Conservation (phyloP, 1,140 invertebrate species). For the Parasteatoda tepidariorum region DNA sequence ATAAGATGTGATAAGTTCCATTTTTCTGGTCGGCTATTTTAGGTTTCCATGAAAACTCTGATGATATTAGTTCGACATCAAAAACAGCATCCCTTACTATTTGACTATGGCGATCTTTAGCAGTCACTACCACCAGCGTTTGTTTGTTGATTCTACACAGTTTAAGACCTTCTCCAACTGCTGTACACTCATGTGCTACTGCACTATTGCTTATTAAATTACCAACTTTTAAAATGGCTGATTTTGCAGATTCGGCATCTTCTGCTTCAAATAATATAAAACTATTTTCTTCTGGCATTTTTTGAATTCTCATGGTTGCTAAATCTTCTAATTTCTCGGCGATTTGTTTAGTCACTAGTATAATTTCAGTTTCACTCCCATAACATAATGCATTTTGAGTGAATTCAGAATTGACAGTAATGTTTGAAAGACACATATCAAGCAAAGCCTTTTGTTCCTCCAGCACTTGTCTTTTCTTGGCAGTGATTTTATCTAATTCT, state of each 20-base stretch:
- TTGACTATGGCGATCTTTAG: conserved; percentile 69
- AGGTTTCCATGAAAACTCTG: conserved; percentile 63
- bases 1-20: conserved; percentile 71
- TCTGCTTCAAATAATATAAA: conserved; percentile 68
- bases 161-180: conserved; percentile 70
- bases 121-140: conserved; percentile 68
- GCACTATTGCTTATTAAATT: conserved; percentile 69
- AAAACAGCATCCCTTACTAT: conserved; percentile 66
- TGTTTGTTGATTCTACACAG: conserved; percentile 66
- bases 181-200: conserved; percentile 69
- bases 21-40: conserved; percentile 70
- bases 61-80: conserved; percentile 59
- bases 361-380: conserved; percentile 72
- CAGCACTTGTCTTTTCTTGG: conserved; percentile 69
- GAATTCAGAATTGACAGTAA: conserved; percentile 70
- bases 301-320: conserved; percentile 67
- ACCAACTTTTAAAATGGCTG: conserved; percentile 67
- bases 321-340: conserved; percentile 71
- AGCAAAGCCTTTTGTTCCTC: conserved; percentile 68
- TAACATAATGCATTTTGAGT: conserved; percentile 71
- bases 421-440: conserved; percentile 69
- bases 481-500: conserved; percentile 69
- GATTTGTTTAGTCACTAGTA: conserved; percentile 73
- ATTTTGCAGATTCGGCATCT: conserved; percentile 66
- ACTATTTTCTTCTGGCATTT: conserved; percentile 70